phyloP scores from a whole-genome alignment of 2,797 vertebrate species.

The Sus cebifrons region DNA sequence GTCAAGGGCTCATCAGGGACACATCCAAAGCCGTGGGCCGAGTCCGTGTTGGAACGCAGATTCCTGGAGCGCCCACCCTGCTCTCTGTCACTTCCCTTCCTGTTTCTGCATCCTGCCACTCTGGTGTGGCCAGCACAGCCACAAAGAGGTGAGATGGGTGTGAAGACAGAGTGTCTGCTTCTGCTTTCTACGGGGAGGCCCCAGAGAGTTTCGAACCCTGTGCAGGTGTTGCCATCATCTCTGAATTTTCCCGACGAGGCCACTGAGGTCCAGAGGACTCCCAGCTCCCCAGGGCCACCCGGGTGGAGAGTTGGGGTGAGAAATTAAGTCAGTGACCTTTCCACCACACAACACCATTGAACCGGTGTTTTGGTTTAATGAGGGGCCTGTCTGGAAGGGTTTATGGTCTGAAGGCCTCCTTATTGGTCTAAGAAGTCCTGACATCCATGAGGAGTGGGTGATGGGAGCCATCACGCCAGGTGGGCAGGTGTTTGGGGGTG shows the following conservation, averaged over 20 bases:
- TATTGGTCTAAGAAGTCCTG: neutral
- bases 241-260: neutral
- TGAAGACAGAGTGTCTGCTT: neutral
- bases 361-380: neutral
- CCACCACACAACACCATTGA: neutral
- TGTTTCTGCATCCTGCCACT: neutral
- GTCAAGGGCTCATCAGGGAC: neutral
- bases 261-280: neutral
- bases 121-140: neutral
- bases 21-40: neutral
- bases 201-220: neutral
- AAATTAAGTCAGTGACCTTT: neutral
- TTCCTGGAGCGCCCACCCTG: neutral
- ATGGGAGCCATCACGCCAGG: neutral
- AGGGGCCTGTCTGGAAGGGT: neutral
- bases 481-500: neutral
- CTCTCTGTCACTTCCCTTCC: neutral
- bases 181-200: neutral
- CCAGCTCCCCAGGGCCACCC: neutral
- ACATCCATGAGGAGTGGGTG: fast-evolving
- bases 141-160: neutral
- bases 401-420: neutral
- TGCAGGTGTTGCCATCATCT: neutral
- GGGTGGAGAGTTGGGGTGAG: neutral
- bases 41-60: neutral